phyloP scores from a whole-genome alignment of 1,140 invertebrate genomes.

The Heterodera carotae region DNA sequence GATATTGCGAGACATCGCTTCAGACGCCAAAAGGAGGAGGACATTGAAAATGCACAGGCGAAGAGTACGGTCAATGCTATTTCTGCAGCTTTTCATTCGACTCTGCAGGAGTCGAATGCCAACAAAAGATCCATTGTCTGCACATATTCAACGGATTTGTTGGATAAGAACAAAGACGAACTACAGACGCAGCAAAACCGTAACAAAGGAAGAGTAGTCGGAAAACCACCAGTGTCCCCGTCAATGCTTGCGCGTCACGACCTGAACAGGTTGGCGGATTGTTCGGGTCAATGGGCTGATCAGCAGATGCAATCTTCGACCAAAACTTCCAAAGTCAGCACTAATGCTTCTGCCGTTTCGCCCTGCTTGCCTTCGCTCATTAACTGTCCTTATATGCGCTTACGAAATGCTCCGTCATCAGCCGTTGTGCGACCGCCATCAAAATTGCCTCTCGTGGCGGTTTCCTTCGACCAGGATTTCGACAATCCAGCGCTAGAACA shows the following conservation, averaged over 20 bases:
- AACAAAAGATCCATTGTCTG: background rate
- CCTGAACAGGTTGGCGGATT: slow-evolving; percentile 27
- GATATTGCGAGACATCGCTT: slow-evolving; percentile 27
- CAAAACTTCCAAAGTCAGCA: slow-evolving; percentile 1
- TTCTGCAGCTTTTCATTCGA: slow-evolving; percentile 42
- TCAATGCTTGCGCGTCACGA: slow-evolving; percentile 37
- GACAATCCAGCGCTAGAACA: background rate
- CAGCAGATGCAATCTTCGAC: slow-evolving; percentile 1
- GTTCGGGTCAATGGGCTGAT: slow-evolving; percentile 7
- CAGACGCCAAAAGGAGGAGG: slow-evolving; percentile 36
- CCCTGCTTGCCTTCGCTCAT: background rate
- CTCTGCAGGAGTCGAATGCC: slow-evolving; percentile 1
- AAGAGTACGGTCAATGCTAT: slow-evolving; percentile 52
- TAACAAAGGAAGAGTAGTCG: slow-evolving; percentile 22
- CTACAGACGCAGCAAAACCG: background rate
- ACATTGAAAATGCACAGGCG: slow-evolving; percentile 49
- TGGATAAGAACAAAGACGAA: slow-evolving; percentile 19
- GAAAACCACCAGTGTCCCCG: slow-evolving; percentile 51
- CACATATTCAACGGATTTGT: background rate
- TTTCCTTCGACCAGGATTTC: slow-evolving; percentile 26
- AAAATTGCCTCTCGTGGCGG: slow-evolving; percentile 21
- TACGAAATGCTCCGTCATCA: slow-evolving; percentile 10
- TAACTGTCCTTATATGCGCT: slow-evolving; percentile 6
- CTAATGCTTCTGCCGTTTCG: slow-evolving; percentile 6
- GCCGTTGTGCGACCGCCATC: background rate